phyloP scores from a whole-genome alignment of 1,140 invertebrate genomes.

The Drosophila biarmipes region DNA sequence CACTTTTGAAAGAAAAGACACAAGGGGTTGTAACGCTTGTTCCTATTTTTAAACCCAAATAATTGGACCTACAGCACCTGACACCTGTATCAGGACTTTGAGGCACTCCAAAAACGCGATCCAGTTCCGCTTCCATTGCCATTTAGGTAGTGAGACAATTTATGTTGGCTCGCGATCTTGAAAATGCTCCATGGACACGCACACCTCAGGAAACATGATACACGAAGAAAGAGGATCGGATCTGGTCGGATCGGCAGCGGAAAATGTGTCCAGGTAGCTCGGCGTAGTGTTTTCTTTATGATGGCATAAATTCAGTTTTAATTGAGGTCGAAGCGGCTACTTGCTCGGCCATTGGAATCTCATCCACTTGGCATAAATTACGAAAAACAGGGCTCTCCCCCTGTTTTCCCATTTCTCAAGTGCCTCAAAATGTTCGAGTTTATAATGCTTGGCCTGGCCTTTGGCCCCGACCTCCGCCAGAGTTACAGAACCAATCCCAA shows the following conservation, averaged over 20 bases:
- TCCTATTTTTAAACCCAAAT: background rate
- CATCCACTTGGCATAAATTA: slow-evolving; percentile 66
- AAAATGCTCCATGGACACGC: slow-evolving; percentile 60
- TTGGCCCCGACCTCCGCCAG: slow-evolving; percentile 32
- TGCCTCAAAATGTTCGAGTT: slow-evolving; percentile 49
- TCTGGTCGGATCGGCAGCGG: background rate
- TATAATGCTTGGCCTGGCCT: slow-evolving; percentile 45
- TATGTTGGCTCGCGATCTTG: slow-evolving; percentile 45
- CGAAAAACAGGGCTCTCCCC: slow-evolving; percentile 12
- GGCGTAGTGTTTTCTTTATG: slow-evolving; percentile 42
- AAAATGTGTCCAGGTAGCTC: slow-evolving; percentile 33
- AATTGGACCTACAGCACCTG: slow-evolving; percentile 18
- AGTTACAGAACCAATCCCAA: slow-evolving; percentile 18
- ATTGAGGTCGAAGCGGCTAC: slow-evolving; percentile 53
- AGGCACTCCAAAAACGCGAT: slow-evolving; percentile 12
- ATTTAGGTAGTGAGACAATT: slow-evolving; percentile 61
- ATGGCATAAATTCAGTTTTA: slow-evolving; percentile 56
- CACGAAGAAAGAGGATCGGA: background rate
- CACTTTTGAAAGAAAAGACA: background rate
- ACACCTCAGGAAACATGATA: slow-evolving; percentile 28
- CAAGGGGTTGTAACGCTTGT: background rate
- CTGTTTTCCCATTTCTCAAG: slow-evolving; percentile 45
- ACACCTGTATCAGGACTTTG: slow-evolving; percentile 31
- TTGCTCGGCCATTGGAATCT: slow-evolving; percentile 46
- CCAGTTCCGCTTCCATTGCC: slow-evolving; percentile 53